Evolutionary conservation across 2,888 invertebrate species (phyloP).

Genomic region (Stenurella melanura): DNA sequence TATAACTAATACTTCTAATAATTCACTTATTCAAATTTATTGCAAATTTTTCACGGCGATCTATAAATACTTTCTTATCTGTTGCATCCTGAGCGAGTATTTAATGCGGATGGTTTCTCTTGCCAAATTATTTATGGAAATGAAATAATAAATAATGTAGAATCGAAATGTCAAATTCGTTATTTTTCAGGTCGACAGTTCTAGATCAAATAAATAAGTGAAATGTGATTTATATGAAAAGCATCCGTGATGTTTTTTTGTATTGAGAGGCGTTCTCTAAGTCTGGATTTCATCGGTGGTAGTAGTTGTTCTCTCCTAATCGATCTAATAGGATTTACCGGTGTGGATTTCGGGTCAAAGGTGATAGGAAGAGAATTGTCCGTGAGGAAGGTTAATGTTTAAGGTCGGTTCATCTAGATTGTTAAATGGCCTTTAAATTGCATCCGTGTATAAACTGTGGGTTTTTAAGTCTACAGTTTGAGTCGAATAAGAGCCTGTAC

Average conservation of each 20-base stretch:
- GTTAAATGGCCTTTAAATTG: background rate
- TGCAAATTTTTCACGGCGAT: background rate
- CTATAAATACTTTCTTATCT: background rate
- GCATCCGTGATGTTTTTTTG: background rate
- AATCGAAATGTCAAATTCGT: background rate
- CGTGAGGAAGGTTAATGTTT: background rate
- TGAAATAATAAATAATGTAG: background rate
- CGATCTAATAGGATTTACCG: slow-evolving; percentile 7
- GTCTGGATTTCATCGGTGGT: background rate
- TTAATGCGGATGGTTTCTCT: background rate
- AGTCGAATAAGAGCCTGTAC: background rate
- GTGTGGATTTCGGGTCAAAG: slow-evolving; percentile 3
- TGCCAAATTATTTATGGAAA: background rate
- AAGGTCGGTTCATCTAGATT: background rate
- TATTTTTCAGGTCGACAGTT: background rate
- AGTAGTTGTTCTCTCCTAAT: slow-evolving; percentile 2
- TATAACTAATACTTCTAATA: background rate
- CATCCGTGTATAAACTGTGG: background rate
- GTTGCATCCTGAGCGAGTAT: background rate
- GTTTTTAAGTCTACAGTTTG: background rate
- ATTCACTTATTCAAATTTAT: background rate
- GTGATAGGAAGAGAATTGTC: background rate
- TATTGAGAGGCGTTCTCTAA: background rate
- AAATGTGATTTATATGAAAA: background rate
- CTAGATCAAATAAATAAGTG: background rate